These are phyloP conservation scores for Episyrphus balteatus DNA, from an alignment of 1,140 invertebrate genomes.

Conservation along the genomic window DNA sequence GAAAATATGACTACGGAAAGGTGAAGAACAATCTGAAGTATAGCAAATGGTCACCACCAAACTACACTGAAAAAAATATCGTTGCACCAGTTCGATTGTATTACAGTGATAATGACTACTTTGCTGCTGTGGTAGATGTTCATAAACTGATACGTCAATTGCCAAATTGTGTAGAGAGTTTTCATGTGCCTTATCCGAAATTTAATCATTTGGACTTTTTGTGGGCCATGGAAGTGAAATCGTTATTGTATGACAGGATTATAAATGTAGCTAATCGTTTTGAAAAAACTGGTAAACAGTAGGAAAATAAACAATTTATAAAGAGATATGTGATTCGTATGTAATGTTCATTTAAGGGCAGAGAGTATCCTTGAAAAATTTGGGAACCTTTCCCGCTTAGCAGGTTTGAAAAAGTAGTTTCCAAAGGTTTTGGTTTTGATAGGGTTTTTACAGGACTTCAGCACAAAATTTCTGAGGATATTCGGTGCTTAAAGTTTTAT, in stretches of 20 bases:
- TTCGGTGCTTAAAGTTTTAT: too few relatives aligned
- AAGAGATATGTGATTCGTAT: too few relatives aligned
- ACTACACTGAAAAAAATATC: conserved; percentile 44
- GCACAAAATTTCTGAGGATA: too few relatives aligned
- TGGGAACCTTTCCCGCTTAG: too few relatives aligned
- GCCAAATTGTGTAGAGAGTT: conserved; percentile 35
- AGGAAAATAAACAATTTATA: too few relatives aligned
- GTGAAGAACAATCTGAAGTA: conserved; percentile 38
- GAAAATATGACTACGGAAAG: conserved; percentile 33
- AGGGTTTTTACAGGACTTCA: too few relatives aligned
- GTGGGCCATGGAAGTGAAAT: conserved; percentile 35
- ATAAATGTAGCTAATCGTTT: conserved; percentile 38
- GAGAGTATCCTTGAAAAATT: too few relatives aligned
- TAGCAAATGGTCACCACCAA: conserved; percentile 40
- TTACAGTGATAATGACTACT: conserved; percentile 57
- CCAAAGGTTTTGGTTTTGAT: too few relatives aligned
- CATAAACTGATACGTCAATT: conserved; percentile 42
- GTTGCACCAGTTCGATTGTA: conserved; percentile 50
- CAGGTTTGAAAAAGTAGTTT: too few relatives aligned
- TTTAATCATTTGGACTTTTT: conserved; percentile 44
- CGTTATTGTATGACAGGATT: conserved; percentile 32
- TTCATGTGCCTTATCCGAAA: conserved; percentile 28
- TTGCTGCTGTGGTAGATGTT: conserved; percentile 45
- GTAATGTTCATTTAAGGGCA: too few relatives aligned
- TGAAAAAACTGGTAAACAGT: conserved; percentile 1